These are phyloP conservation scores for Drosophila anomelani DNA, from an alignment of 2,888 invertebrate genomes.

Conservation along the genomic window DNA sequence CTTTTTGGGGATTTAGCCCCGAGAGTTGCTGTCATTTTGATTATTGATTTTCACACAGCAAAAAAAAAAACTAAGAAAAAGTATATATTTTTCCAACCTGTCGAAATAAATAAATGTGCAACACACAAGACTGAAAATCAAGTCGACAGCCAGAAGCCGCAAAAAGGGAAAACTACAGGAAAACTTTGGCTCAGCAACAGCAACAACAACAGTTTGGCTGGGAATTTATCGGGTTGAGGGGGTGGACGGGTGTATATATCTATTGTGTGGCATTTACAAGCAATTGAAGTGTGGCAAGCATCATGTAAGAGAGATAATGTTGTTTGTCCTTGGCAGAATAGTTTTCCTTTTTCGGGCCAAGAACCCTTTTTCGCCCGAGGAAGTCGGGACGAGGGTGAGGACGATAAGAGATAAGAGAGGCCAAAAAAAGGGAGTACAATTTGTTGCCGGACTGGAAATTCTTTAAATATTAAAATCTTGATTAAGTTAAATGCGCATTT, in stretches of 20 bases:
- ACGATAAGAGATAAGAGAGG: slow-evolving; percentile 40
- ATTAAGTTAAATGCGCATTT: slow-evolving; percentile 82
- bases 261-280: slow-evolving; percentile 62
- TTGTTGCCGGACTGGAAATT: slow-evolving; percentile 54
- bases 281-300: slow-evolving; percentile 69
- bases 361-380: slow-evolving; percentile 54
- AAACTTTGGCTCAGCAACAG: slow-evolving; percentile 43
- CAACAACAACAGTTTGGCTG: slow-evolving; percentile 18
- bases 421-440: slow-evolving; percentile 31
- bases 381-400: background rate
- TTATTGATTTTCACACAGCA: slow-evolving; percentile 53
- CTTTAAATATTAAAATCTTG: slow-evolving; percentile 83
- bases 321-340: slow-evolving; percentile 56
- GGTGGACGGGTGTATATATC: slow-evolving; percentile 24
- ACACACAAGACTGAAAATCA: slow-evolving; percentile 55
- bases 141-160: slow-evolving; percentile 52
- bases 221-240: slow-evolving; percentile 48
- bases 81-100: slow-evolving; percentile 54
- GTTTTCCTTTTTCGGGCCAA: slow-evolving; percentile 41
- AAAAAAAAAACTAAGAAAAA: slow-evolving; percentile 6
- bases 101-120: slow-evolving; percentile 72
- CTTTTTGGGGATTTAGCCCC: slow-evolving; percentile 59
- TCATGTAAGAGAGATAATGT: slow-evolving; percentile 63
- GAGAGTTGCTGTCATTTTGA: slow-evolving; percentile 47
- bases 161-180: slow-evolving; percentile 49